Percentiles rank a stretch among this genome's conserved stretches.
These are phyloP conservation scores for Papilio gigon DNA, from an alignment of 2,888 invertebrate genomes.

Conservation along the genomic window DNA sequence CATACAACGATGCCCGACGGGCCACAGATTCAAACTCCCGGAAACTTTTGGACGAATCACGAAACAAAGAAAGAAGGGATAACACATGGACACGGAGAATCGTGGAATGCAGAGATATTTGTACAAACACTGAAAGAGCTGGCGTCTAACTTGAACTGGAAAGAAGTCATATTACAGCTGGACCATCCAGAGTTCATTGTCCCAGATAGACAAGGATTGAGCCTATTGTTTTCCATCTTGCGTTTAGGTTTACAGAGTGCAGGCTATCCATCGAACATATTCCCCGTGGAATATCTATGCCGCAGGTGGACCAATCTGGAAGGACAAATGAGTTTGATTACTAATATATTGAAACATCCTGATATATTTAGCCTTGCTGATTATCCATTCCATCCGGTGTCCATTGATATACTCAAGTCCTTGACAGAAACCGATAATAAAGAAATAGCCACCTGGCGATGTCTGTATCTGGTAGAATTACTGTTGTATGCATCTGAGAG, in stretches of 20 bases:
- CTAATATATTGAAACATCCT: conserved; percentile 92
- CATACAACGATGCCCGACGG: conserved; percentile 85
- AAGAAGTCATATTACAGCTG: conserved; percentile 94
- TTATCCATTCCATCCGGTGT: conserved; percentile 92
- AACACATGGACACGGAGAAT: conserved; percentile 74
- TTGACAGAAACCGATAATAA: conserved; percentile 97
- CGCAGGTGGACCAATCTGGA: conserved; percentile 96
- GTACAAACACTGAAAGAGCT: conserved; percentile 95
- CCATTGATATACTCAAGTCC: conserved; percentile 94
- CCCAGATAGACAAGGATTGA: conserved; percentile 93
- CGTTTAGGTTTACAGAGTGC: conserved; percentile 90
- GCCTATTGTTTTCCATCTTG: conserved; percentile 91
- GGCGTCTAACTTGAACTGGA: conserved; percentile 94
- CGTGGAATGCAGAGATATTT: conserved; percentile 97
- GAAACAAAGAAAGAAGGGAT: conserved; percentile 80
- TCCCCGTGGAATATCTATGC: conserved; percentile 95
- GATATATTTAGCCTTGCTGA: conserved; percentile 98
- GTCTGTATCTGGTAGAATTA: conserved; percentile 94
- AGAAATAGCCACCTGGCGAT: conserved; percentile 96
- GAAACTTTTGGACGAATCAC: conserved; percentile 84
- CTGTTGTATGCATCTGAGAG: conserved; percentile 93
- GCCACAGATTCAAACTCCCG: conserved; percentile 86
- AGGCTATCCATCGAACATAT: conserved; percentile 86
- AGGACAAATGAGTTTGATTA: conserved; percentile 94
- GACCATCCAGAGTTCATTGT: conserved; percentile 95